Base-by-base conservation (phyloP, 2,113 vertebrate genomes). In the Mustela lutreola region DNA sequence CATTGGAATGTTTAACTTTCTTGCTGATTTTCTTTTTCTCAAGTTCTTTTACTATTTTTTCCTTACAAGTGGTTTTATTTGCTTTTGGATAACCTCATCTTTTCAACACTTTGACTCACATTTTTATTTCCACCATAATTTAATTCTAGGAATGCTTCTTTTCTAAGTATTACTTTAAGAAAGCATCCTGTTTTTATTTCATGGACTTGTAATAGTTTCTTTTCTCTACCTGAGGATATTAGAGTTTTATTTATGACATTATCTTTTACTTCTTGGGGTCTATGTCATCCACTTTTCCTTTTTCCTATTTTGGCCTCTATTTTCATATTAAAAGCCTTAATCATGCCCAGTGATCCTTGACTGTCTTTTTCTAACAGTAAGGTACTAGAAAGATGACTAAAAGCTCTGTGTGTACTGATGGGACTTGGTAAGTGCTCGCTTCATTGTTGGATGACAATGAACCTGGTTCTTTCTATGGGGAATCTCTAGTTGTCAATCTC, bases 241-340 rank as follows among this genome's bases (percentile, higher is more conserved):
- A 53, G 33, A 78, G 18, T 79, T 67, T 92, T 58, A n/a, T 92
- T 89, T 93, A 81, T 48, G 36, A 60, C 14, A 50, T 89, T 85
- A 73, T 79, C 63, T 71, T 80, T 31, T 50, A 21, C 36, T 58
- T 85, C 31, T 39, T 60, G 56, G 56, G 24, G n/a, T 73, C 10
- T 63, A 21, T 56, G 60, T 73, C 84, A 85, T 48, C 8, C 2
- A 36, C 62, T 83, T 71, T 88, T 76, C 50, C 22, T 60, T 83
- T 88, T 71, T 80, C 18, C 33, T 76, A 11, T 82, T 76, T 94
- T 91, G 42, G 33, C 71, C 50, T 93, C 53, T 50, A 24, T 42
- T 94, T 93, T 91, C 82, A 58, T 73, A 84, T 84, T 73, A 86
- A 82, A 95, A 71, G 39, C 22, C 60, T 94, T 65, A 1, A 48